phyloP scores from a whole-genome alignment of 2,888 invertebrate species.

The Oegoconia quadripuncta region DNA sequence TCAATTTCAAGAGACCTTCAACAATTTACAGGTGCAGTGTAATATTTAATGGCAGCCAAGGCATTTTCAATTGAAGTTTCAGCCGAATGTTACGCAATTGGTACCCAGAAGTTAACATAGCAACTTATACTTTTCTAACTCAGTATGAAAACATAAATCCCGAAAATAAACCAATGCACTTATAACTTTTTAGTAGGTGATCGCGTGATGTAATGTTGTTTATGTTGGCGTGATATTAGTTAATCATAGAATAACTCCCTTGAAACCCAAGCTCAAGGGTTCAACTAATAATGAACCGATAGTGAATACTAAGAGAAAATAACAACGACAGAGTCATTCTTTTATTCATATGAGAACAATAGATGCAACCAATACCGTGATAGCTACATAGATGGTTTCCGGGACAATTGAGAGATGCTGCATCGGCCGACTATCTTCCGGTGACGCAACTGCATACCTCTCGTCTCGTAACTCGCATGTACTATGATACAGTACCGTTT shows the following conservation, averaged over 20 bases:
- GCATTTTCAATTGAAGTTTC: background rate
- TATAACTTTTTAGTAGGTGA: too few relatives aligned
- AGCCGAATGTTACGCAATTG: too few relatives aligned
- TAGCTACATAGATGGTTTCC: constrained; percentile 5
- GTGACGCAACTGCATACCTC: constrained; percentile 12
- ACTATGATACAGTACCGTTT: constrained; percentile 8
- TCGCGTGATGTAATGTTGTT: too few relatives aligned
- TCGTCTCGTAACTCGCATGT: background rate
- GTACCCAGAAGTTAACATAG: too few relatives aligned
- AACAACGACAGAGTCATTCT: background rate
- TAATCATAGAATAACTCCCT: too few relatives aligned
- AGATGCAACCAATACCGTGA: too few relatives aligned
- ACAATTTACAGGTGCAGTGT: constrained; percentile 6
- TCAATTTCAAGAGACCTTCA: constrained; percentile 5
- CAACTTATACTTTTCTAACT: too few relatives aligned
- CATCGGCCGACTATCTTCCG: constrained; percentile 3
- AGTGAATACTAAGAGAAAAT: background rate
- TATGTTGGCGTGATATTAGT: too few relatives aligned
- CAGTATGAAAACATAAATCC: too few relatives aligned
- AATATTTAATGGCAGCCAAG: too few relatives aligned
- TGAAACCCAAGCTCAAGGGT: too few relatives aligned
- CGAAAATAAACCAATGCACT: too few relatives aligned
- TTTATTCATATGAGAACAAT: constrained; percentile 6
- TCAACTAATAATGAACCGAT: background rate
- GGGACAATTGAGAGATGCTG: constrained; percentile 11